Evolutionary conservation across 1,140 invertebrate genomes (phyloP).

Genomic region (Hesperophylax magnus): DNA sequence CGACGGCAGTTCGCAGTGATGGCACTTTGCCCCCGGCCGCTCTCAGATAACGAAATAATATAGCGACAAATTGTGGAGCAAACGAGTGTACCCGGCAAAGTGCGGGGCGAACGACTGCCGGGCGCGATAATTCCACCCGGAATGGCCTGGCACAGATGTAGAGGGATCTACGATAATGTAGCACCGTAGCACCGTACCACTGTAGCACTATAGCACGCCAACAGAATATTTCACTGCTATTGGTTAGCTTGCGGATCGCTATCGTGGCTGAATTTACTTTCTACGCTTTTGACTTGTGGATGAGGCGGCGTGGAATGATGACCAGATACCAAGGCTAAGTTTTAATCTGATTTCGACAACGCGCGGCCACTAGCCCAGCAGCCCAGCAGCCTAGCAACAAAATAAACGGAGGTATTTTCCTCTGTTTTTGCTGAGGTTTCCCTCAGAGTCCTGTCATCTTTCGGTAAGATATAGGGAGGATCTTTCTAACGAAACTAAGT

Average conservation of each 20-base stretch:
- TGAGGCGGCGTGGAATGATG: conserved; percentile 44
- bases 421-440: no score
- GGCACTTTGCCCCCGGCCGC: conserved; percentile 56
- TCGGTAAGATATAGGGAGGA: no score
- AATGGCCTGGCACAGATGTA: conserved; percentile 56
- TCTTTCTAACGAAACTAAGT: no score
- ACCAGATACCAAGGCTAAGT: conserved; percentile 29
- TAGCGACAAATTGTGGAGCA: conserved; percentile 59
- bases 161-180: conserved; percentile 53
- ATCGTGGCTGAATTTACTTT: conserved; percentile 48
- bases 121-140: conserved; percentile 55
- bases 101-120: conserved; percentile 54
- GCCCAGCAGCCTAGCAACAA: no score
- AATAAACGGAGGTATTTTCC: no score
- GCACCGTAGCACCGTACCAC: background rate
- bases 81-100: conserved; percentile 57
- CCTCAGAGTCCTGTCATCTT: no score
- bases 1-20: conserved; percentile 58
- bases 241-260: conserved; percentile 47
- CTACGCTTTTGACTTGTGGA: conserved; percentile 54
- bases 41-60: conserved; percentile 58
- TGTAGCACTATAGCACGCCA: conserved; percentile 49
- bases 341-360: no score
- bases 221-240: conserved; percentile 57
- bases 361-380: no score